Percentiles rank a stretch among this genome's conserved stretches.
Conservation (phyloP, 2,113 vertebrate species). For the Scolopax mira region DNA sequence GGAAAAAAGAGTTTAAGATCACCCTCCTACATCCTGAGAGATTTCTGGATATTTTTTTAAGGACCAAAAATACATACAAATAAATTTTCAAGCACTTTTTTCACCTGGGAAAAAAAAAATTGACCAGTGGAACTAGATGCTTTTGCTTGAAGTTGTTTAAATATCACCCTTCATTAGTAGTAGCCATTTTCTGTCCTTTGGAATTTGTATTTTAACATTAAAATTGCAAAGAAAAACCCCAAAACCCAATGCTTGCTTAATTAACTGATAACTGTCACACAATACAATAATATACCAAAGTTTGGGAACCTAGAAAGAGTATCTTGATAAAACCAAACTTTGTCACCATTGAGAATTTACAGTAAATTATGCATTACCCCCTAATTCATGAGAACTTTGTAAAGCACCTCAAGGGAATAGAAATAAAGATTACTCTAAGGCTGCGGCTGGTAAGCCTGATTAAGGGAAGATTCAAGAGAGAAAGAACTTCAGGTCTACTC, state of each 20-base stretch:
- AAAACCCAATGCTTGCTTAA: neutral
- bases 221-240: neutral
- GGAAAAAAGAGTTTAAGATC: neutral
- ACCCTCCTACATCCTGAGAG: neutral
- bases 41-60: neutral
- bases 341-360: neutral
- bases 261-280: neutral
- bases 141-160: neutral
- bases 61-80: neutral
- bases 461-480: neutral
- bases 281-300: neutral
- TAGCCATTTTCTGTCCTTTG: neutral
- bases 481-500: neutral
- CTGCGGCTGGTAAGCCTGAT: neutral
- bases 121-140: neutral
- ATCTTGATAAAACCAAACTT: neutral
- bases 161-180: neutral
- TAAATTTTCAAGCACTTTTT: neutral
- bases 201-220: neutral
- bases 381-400: neutral
- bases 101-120: neutral
- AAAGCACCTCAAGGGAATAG: neutral
- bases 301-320: neutral
- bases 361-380: neutral
- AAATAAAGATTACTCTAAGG: rapidly evolving